Evolutionary conservation across 1,140 invertebrate genomes (phyloP).

Genomic region (Aphidius gifuensis): DNA sequence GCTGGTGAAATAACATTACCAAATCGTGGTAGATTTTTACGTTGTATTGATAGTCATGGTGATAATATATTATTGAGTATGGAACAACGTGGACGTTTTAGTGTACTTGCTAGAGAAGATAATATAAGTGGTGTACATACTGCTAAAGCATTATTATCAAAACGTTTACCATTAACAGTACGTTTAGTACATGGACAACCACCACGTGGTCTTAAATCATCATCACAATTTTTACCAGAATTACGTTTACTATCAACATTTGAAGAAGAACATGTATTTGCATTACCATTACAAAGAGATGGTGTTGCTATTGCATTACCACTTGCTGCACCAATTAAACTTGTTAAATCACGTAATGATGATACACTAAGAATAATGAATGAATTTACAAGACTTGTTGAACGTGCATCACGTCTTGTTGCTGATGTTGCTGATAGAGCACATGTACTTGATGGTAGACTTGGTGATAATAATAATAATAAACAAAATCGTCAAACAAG

Average conservation of each 20-base stretch:
- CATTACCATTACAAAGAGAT: slow-evolving; percentile 78
- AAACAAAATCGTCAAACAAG: slow-evolving; percentile 51
- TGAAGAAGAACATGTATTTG: slow-evolving; percentile 79
- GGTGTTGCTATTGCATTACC: slow-evolving; percentile 76
- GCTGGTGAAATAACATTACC: slow-evolving; percentile 65
- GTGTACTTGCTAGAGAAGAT: slow-evolving; percentile 82
- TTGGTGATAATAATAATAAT: slow-evolving; percentile 64
- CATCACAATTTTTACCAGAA: slow-evolving; percentile 78
- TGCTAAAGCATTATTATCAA: slow-evolving; percentile 78
- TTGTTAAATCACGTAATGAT: slow-evolving; percentile 80
- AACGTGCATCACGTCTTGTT: slow-evolving; percentile 74
- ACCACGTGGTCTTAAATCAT: slow-evolving; percentile 74
- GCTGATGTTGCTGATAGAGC: slow-evolving; percentile 80
- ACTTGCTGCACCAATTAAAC: slow-evolving; percentile 78
- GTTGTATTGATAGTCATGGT: slow-evolving; percentile 81
- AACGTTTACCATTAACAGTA: slow-evolving; percentile 86
- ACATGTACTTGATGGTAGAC: slow-evolving; percentile 70
- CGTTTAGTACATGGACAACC: slow-evolving; percentile 83
- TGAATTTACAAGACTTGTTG: slow-evolving; percentile 76
- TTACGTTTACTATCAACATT: slow-evolving; percentile 79
- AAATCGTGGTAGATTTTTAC: slow-evolving; percentile 73
- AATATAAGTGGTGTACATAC: slow-evolving; percentile 91
- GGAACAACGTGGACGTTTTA: slow-evolving; percentile 87
- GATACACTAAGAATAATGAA: slow-evolving; percentile 74
- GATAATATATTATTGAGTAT: slow-evolving; percentile 78